These are phyloP conservation scores for Regulus satrapa DNA, from an alignment of 2,113 vertebrate genomes.

Conservation along the genomic window DNA sequence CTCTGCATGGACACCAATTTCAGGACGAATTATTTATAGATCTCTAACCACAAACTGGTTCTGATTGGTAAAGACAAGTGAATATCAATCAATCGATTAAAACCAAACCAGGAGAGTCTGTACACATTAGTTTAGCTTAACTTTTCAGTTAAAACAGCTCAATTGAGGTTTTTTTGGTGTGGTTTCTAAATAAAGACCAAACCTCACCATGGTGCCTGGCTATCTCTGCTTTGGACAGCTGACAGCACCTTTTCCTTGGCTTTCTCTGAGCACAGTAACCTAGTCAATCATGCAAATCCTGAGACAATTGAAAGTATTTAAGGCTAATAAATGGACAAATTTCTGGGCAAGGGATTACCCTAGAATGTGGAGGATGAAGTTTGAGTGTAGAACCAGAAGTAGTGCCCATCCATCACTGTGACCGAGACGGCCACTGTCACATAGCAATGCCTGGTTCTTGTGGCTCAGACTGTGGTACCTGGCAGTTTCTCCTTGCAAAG, in stretches of 20 bases:
- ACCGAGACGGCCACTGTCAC: accelerated
- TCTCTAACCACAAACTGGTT: not conserved
- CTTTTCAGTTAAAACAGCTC: not conserved
- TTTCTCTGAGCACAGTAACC: not conserved
- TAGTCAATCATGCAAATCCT: not conserved
- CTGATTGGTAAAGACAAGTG: not conserved
- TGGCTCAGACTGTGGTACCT: not conserved
- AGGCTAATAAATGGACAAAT: not conserved
- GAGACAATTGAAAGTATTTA: not conserved
- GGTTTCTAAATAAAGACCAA: not conserved
- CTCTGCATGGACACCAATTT: not conserved
- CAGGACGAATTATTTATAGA: not conserved
- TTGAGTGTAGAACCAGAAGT: not conserved
- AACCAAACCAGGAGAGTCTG: not conserved
- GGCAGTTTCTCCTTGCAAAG: not conserved
- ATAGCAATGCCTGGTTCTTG: not conserved
- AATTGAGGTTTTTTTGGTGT: accelerated
- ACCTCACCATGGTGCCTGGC: accelerated
- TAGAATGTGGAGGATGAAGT: not conserved
- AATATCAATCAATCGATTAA: not conserved
- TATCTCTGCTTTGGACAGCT: not conserved
- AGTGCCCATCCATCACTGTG: accelerated
- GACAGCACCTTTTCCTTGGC: not conserved
- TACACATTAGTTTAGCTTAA: not conserved
- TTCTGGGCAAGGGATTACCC: not conserved